Base-by-base conservation (phyloP, 2,888 invertebrate genomes). In the Trissonchulus latispiculum region DNA sequence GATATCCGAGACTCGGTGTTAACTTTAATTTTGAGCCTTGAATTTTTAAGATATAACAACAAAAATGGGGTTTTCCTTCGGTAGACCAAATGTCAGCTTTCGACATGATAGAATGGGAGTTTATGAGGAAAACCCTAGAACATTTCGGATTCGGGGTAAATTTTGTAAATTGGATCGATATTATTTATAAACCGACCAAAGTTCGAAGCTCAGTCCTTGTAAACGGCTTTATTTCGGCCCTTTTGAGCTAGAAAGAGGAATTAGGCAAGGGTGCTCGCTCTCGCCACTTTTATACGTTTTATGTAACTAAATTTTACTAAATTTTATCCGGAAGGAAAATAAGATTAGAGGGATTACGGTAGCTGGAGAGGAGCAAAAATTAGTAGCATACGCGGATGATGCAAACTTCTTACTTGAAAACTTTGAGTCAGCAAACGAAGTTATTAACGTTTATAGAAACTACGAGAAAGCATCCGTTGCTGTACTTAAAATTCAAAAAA, bases 211-310 rank as follows among this genome's bases (percentile, higher is more conserved):
- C 15, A 31, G 66, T 64, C 8, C 8, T 8, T 32, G n/a, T 64
- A 64, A 64, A 64, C 29, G 66, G 66, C 15, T 64, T 64, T n/a
- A 64, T 64, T 64, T 64, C 66, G 15, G 29, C 18, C 8, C 8
- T 15, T 64, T 64, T 35, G 66, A 64, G 29, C 18, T 64, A 32
- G 32, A 64, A 8, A 64, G 29, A 64, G 66, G 66, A 32, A 8
- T 64, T 18, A 8, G 66, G 33, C 66, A 64, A 29, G 66, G 66
- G 29, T 64, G 66, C n/a, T 35, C 66, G 8, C n/a, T 64, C 8
- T 64, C 66, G n/a, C 66, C 66, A n/a, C 33, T 64, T 8, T 29
- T 64, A 8, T 64, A 64, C 66, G 66, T 64, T 29, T 35, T 64
- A n/a, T 31, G 18, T 8, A 64, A 18, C 33, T 31, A 64, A 64